Base-by-base conservation (phyloP, 2,113 vertebrate genomes). In the Anas platyrhynchos region DNA sequence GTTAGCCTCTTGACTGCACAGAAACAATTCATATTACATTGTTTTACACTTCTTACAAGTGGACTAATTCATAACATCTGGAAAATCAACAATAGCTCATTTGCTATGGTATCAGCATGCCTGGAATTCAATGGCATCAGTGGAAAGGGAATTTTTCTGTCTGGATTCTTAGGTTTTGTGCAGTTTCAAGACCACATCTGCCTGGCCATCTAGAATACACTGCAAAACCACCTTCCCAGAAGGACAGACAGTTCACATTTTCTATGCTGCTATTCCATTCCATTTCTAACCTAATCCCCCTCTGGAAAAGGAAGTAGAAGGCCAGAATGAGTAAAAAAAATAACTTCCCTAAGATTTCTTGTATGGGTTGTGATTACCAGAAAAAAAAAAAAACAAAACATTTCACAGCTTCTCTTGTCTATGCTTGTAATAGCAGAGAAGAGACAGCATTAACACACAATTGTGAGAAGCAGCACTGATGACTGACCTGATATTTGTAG, bases 401-500 rank as follows among this genome's bases (percentile, higher is more conserved):
- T 61, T 89, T 84, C 54, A 17, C 6, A 38, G 27, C 11, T 62
- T 79, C 46, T 87, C 16, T 55, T 15, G 29, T n/a, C 25, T 46
- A 72, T 10, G 27, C 14, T 36, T 84, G 8, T 26, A 84, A 32
- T 16, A 50, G 32, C 1, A 0, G 34, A 92, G 34, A 72, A 41
- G 8, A 88, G 16, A 83, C 32, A 86, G 66, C 20, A 41, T 1
- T 62, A 87, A 46, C 44, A 46, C 44, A 46, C 16, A 68, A 56
- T 8, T 55, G 26, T 61, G 48, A 96, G 48, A 75, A 87, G 43
- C 13, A 79, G 17, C 62, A 72, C 80, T 65, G 62, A 82, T 36
- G 73, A 80, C 91, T 97, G 77, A 99, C 99, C 99, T 98, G 91
- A 99, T 99, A 92, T 98, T 99, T 61, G 98, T 99, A 83, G 99